Conservation (phyloP, 2,113 vertebrate species). For the Bubo blakistoni region DNA sequence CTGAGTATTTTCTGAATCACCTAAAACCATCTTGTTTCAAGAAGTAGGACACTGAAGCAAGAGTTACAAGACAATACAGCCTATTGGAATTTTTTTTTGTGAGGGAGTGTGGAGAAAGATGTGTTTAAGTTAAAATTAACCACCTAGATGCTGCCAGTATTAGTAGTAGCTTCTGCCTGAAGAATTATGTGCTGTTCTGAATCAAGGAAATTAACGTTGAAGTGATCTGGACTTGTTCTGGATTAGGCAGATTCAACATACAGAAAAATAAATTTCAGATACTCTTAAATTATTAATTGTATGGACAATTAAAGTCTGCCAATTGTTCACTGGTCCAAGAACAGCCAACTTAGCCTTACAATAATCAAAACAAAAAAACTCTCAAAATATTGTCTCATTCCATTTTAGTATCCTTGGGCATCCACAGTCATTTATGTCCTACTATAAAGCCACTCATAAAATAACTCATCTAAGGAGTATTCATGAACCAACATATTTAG, state of each 20-base stretch:
- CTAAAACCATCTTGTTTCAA: not conserved
- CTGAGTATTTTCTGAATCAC: not conserved
- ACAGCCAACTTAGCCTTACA: not conserved
- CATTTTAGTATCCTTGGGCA: not conserved
- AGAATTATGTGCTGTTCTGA: not conserved
- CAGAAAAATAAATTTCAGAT: not conserved
- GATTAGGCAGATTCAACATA: not conserved
- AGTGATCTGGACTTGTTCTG: not conserved
- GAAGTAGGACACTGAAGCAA: not conserved
- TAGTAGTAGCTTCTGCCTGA: not conserved
- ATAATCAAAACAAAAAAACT: not conserved
- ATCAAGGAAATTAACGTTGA: not conserved
- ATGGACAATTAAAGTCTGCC: not conserved
- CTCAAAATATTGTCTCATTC: not conserved
- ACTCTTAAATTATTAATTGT: not conserved
- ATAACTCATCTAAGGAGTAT: not conserved
- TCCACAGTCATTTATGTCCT: not conserved
- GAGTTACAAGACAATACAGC: not conserved
- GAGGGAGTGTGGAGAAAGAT: not conserved
- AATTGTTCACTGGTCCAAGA: not conserved
- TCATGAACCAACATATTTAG: not conserved
- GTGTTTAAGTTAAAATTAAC: not conserved
- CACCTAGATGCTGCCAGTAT: not conserved
- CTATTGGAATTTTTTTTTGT: not conserved
- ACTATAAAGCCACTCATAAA: not conserved